Percentiles rank a stretch among this genome's conserved stretches.
These are phyloP conservation scores for Casuarius casuarius DNA, from an alignment of 2,113 vertebrate species.

Conservation along the genomic window DNA sequence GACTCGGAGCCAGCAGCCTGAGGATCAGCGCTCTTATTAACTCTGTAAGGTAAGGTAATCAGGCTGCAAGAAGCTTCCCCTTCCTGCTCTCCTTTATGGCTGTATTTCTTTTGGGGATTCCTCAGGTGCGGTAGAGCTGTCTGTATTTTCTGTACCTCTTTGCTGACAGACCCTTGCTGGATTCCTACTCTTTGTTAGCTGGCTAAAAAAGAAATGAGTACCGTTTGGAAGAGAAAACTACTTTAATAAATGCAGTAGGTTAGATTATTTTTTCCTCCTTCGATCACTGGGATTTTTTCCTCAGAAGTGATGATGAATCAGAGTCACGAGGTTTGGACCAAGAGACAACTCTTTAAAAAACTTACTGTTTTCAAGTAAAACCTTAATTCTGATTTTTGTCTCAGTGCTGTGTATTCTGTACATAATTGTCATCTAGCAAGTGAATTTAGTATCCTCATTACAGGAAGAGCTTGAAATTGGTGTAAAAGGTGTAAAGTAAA, in stretches of 20 bases:
- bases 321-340: neutral
- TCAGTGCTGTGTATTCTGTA: neutral
- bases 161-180: neutral
- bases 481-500: neutral
- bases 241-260: neutral
- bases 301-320: neutral
- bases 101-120: accelerated
- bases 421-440: neutral
- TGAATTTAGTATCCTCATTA: neutral
- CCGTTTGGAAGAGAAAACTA: neutral
- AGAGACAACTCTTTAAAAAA: neutral
- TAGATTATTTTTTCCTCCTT: neutral
- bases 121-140: accelerated
- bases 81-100: neutral
- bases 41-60: neutral
- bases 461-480: neutral
- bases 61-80: neutral
- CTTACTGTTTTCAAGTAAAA: neutral
- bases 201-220: neutral
- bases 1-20: neutral
- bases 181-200: neutral
- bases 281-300: neutral
- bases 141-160: neutral
- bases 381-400: neutral
- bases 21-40: neutral